Conservation (phyloP, 2,113 vertebrate species). For the Sturnus vulgaris region DNA sequence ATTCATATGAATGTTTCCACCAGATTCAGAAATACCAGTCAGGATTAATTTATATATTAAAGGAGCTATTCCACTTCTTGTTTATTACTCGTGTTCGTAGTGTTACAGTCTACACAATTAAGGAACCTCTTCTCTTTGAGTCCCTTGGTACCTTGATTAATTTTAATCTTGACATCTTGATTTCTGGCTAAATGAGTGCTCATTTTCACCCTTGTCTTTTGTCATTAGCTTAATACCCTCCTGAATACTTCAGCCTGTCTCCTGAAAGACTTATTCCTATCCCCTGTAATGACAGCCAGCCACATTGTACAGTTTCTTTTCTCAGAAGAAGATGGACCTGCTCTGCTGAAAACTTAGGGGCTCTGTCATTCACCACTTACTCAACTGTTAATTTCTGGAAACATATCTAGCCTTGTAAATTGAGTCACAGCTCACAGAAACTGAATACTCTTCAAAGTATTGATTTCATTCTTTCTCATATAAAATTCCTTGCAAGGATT, state of each 20-base stretch:
- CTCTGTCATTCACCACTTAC: background rate
- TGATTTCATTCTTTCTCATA: background rate
- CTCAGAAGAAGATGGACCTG: background rate
- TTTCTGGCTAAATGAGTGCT: conserved; percentile 69
- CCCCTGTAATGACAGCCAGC: conserved; percentile 30
- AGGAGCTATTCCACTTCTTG: conserved; percentile 43
- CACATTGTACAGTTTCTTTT: background rate
- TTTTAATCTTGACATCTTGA: conserved; percentile 70
- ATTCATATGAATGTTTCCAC: background rate
- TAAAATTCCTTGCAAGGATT: background rate
- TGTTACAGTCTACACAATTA: conserved; percentile 49
- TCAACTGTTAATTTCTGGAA: background rate
- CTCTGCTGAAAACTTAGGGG: background rate
- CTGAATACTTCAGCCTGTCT: conserved; percentile 64
- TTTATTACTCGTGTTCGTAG: background rate
- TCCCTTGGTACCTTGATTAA: conserved; percentile 68
- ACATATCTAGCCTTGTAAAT: background rate
- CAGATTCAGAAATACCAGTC: background rate
- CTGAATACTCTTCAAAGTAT: background rate
- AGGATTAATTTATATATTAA: conserved; percentile 30
- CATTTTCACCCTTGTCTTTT: conserved; percentile 68
- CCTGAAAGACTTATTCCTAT: conserved; percentile 57
- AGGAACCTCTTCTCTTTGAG: conserved; percentile 46
- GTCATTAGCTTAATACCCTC: conserved; percentile 67
- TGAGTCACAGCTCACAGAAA: background rate